phyloP scores from a whole-genome alignment of 2,888 invertebrate species.

The Archaeoteleia sp. region DNA sequence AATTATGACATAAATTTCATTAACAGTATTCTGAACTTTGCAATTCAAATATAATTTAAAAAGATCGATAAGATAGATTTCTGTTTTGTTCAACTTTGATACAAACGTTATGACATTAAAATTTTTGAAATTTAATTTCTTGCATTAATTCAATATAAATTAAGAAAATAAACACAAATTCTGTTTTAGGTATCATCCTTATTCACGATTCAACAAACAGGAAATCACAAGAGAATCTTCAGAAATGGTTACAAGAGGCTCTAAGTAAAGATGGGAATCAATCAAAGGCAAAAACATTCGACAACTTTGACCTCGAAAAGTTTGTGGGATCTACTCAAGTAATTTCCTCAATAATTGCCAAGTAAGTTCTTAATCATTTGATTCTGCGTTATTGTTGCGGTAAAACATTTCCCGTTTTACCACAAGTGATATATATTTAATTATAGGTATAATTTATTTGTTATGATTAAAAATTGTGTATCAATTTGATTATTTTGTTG shows the following conservation, averaged over 20 bases:
- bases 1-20: too few species aligned
- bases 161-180: too few species aligned
- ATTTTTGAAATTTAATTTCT: too few species aligned
- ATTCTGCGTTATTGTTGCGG: constrained; percentile 56
- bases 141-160: too few species aligned
- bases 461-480: constrained; percentile 37
- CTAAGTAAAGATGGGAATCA: constrained; percentile 82
- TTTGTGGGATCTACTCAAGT: constrained; percentile 88
- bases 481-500: constrained; percentile 55
- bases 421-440: constrained; percentile 72
- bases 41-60: too few species aligned
- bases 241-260: constrained; percentile 95
- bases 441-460: constrained; percentile 59
- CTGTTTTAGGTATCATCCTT: constrained; percentile 85
- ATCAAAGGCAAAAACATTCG: constrained; percentile 75
- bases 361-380: constrained; percentile 64
- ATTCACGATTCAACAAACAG: constrained; percentile 98
- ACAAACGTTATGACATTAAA: too few species aligned
- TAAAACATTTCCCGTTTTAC: constrained; percentile 69
- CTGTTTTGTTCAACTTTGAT: too few species aligned
- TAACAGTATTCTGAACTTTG: too few species aligned
- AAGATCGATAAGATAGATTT: too few species aligned
- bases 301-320: constrained; percentile 89
- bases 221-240: constrained; percentile 94
- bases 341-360: constrained; percentile 57